Percentiles rank a stretch among this genome's conserved stretches.
These are phyloP conservation scores for Cynaeus angustus DNA, from an alignment of 2,888 invertebrate genomes.

Conservation along the genomic window DNA sequence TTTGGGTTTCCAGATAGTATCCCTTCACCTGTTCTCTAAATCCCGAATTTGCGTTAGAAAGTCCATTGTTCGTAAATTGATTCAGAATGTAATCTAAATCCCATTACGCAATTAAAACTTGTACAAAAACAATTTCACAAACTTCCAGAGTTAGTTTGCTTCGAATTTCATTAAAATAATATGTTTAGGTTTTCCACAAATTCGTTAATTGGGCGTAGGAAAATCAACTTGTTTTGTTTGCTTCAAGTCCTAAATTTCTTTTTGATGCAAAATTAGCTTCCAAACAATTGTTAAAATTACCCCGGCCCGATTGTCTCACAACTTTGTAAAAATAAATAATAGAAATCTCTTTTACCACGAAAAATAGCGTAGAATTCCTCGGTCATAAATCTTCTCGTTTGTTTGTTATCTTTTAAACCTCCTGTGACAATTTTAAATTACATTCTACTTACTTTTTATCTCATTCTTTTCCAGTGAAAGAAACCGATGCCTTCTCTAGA, in stretches of 20 bases:
- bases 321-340: constrained; percentile 29
- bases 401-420: constrained; percentile 51
- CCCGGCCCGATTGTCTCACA: neutral
- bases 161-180: constrained; percentile 22
- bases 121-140: constrained; percentile 27
- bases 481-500: constrained; percentile 16
- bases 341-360: constrained; percentile 35
- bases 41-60: neutral
- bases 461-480: constrained; percentile 22
- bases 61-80: constrained; percentile 11
- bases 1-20: too few species aligned
- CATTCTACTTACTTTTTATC: constrained; percentile 49
- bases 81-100: constrained; percentile 5
- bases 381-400: constrained; percentile 46
- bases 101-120: constrained; percentile 27
- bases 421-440: constrained; percentile 51
- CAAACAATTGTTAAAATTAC: constrained; percentile 6
- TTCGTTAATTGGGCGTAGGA: constrained; percentile 7
- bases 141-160: constrained; percentile 19
- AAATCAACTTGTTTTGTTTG: neutral
- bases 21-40: neutral
- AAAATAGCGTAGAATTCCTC: constrained; percentile 37
- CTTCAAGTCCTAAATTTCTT: neutral
- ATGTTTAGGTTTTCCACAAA: constrained; percentile 8
- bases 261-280: neutral